These are phyloP conservation scores for Deilephila porcellus DNA, from an alignment of 2,888 invertebrate species.

Conservation along the genomic window DNA sequence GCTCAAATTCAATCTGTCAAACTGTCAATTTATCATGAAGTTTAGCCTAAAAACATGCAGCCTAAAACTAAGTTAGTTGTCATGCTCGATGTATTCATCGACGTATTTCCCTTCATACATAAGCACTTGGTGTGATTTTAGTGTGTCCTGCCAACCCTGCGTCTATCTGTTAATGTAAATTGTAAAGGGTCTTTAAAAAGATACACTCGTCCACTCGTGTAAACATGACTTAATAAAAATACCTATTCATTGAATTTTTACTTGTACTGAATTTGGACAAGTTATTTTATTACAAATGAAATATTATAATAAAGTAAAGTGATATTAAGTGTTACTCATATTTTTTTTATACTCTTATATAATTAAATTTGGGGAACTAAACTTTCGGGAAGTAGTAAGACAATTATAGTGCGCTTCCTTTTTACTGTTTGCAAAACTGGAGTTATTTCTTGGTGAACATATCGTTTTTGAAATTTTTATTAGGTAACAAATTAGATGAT, in stretches of 20 bases:
- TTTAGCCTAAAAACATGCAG: not conserved
- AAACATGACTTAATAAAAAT: slow-evolving; percentile 20
- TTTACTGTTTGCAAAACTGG: slow-evolving; percentile 29
- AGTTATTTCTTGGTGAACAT: slow-evolving; percentile 31
- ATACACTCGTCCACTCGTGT: not conserved
- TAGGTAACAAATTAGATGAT: not conserved
- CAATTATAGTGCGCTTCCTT: slow-evolving; percentile 27
- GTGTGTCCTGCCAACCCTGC: not conserved
- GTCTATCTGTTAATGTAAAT: not conserved
- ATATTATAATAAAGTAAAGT: not conserved
- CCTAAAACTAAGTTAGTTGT: not conserved
- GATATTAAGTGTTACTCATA: slow-evolving; percentile 13
- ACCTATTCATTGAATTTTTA: slow-evolving; percentile 27
- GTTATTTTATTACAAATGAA: slow-evolving; percentile 4
- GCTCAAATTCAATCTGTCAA: not conserved
- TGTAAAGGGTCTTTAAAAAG: slow-evolving; percentile 14
- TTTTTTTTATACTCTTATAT: slow-evolving; percentile 25
- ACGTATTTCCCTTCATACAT: not conserved
- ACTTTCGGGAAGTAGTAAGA: slow-evolving; percentile 33
- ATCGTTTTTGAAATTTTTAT: slow-evolving; percentile 33
- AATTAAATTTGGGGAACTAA: slow-evolving; percentile 9
- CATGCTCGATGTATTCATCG: not conserved
- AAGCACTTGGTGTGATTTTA: not conserved
- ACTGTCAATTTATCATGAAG: not conserved
- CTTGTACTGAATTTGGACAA: slow-evolving; percentile 2